Percentiles rank a stretch among this genome's conserved stretches.
Conservation (phyloP, 2,797 vertebrate species). For the Lithobates sylvaticus region DNA sequence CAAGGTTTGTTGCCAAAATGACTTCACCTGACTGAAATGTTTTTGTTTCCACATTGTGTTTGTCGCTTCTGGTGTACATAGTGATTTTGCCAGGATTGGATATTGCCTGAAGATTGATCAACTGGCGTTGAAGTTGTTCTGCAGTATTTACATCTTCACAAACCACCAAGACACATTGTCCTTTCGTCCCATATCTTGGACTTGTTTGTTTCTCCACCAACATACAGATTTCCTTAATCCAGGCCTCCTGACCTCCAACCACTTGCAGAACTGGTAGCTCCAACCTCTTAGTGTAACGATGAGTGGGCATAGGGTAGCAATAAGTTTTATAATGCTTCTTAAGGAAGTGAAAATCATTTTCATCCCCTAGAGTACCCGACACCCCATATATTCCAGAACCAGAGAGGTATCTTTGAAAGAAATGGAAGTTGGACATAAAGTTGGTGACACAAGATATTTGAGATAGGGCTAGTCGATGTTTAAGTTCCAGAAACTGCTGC, state of each 20-base stretch:
- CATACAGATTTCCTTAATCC: constrained; percentile 67
- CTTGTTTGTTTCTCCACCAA: constrained; percentile 58
- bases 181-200: constrained; percentile 22
- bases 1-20: constrained; percentile 75
- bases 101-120: constrained; percentile 5
- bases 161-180: constrained; percentile 71
- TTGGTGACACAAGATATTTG: constrained; percentile 73
- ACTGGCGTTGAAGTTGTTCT: constrained; percentile 31
- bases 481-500: constrained; percentile 78
- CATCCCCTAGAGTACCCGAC: constrained; percentile 74
- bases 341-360: constrained; percentile 67
- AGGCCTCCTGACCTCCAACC: constrained; percentile 50
- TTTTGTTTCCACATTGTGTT: constrained; percentile 56
- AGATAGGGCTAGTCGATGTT: constrained; percentile 70
- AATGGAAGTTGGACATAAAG: constrained; percentile 72
- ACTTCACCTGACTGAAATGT: constrained; percentile 62
- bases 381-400: constrained; percentile 69
- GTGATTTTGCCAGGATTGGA: constrained; percentile 26
- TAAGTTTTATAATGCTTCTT: constrained; percentile 66
- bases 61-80: constrained; percentile 72
- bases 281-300: constrained; percentile 72
- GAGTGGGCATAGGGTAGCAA: constrained; percentile 72
- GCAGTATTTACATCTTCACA: constrained; percentile 74
- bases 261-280: constrained; percentile 67
- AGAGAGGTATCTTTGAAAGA: constrained; percentile 68